These are phyloP conservation scores for Dicranocentrus wangi DNA, from an alignment of 2,888 invertebrate species.

Conservation along the genomic window DNA sequence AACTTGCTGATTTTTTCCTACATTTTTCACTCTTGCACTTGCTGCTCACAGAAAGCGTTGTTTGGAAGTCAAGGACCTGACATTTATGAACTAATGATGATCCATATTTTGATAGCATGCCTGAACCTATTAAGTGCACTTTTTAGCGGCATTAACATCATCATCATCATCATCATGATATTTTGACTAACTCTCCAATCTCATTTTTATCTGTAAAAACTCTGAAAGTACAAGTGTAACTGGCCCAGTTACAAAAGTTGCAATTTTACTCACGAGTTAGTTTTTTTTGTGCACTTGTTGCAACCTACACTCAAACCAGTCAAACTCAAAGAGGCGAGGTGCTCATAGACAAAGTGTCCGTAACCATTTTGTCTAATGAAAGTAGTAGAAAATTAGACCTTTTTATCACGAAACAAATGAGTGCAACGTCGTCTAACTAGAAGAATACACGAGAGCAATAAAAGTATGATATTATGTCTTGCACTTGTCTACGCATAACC, in stretches of 20 bases:
- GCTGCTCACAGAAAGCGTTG: no score
- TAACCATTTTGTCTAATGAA: conserved; percentile 19
- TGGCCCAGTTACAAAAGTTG: not conserved
- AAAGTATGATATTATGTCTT: not conserved
- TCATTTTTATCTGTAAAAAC: not conserved
- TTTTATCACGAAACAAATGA: conserved; percentile 33
- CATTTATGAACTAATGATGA: conserved; percentile 30
- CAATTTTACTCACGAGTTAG: no score
- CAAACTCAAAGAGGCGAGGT: not conserved
- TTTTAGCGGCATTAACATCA: conserved; percentile 22
- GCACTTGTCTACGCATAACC: no score
- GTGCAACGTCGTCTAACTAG: conserved; percentile 5
- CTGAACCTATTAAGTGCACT: conserved; percentile 24
- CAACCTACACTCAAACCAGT: no score
- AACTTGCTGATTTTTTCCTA: no score
- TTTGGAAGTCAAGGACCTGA: conserved; percentile 42
- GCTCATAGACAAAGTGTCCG: conserved; percentile 3
- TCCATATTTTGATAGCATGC: conserved; percentile 23
- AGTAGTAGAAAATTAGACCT: conserved; percentile 20
- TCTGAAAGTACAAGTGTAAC: not conserved
- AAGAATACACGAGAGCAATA: not conserved
- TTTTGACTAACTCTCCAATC: not conserved
- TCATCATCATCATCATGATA: not conserved
- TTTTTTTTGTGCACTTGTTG: no score
- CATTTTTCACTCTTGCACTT: no score